These are phyloP conservation scores for Slavum lentiscoides DNA, from an alignment of 2,888 invertebrate genomes.

Conservation along the genomic window DNA sequence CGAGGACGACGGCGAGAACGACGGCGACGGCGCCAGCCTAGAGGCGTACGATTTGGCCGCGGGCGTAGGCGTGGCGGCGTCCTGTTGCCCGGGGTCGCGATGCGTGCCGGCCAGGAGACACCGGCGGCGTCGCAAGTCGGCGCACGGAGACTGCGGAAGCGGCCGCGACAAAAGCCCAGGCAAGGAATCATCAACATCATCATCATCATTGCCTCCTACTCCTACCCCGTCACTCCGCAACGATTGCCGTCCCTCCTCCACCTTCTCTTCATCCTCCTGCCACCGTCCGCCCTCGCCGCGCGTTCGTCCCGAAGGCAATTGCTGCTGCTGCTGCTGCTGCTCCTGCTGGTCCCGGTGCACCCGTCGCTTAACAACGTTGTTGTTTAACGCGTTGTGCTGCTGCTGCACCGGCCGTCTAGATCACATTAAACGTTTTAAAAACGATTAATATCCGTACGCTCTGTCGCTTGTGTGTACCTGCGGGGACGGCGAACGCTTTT, in stretches of 20 bases:
- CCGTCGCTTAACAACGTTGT: too few species aligned
- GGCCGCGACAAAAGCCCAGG: slow-evolving; percentile 48
- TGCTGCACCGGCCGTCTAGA: too few species aligned
- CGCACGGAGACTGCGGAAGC: background rate
- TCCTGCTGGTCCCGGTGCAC: too few species aligned
- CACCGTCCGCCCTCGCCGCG: too few species aligned
- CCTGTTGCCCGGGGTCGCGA: slow-evolving; percentile 76
- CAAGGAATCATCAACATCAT: slow-evolving; percentile 12
- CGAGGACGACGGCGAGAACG: slow-evolving; percentile 64
- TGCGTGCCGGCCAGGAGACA: slow-evolving; percentile 70
- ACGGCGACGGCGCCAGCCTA: slow-evolving; percentile 72
- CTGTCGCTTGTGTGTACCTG: too few species aligned
- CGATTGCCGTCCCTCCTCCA: background rate
- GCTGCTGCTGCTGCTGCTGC: too few species aligned
- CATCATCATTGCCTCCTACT: background rate
- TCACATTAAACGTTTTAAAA: too few species aligned
- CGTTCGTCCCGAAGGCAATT: too few species aligned
- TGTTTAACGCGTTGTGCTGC: too few species aligned
- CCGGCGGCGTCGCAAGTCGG: slow-evolving; percentile 44
- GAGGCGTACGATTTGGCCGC: slow-evolving; percentile 81
- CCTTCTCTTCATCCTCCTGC: too few species aligned
- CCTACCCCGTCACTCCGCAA: background rate
- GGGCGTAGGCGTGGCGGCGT: slow-evolving; percentile 25
- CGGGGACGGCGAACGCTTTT: too few species aligned
- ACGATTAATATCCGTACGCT: too few species aligned